Evolutionary conservation across 92 coral and sea anemone species (phyloP), one percentile per base, ranked within the genome.

Genomic region (Heteractis magnifica): DNA sequence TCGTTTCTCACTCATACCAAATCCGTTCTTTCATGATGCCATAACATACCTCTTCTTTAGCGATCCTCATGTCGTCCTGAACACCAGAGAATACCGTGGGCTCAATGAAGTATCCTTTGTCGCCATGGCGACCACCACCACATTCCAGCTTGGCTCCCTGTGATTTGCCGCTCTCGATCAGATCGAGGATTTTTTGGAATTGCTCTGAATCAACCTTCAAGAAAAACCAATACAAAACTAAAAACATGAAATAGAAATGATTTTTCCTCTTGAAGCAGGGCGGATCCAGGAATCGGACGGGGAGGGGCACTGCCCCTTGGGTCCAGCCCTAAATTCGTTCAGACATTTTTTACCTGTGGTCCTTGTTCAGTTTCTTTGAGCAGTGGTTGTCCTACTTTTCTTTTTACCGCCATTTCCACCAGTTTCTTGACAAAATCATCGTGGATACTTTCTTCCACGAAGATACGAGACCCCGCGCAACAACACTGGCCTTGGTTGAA

Each of bases 401-500:
- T 92, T 12, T 59, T 86, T 79, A 90, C 84, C 77, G 98, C 98
- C 83, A 87, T 90, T 7, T 60, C 88, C 56, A 92, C 99, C 86
- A 95, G 87, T 74, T 87, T 92, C 51, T 83, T 88, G 51, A 96
- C 99, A 82, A 96, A 96, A 79, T 92, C 94, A 51, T 95, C 98
- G 78, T 95, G 91, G 53, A 92, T 90, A 62, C 96, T 55, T 77
- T 95, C 98, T 58, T 95, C 91, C 8, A 95, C 98, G 90, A 95
- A 95, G 16, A 92, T 92, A 72, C 98, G 91, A 41, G 90, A 88
- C 10, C 95, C 98, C 21, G 98, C 90, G 81, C 92, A 86, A 85
- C 98, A 95, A 59, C 95, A 92, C 89, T 95, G 98, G 60, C 98
- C 98, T 84, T 95, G 98, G 81, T 95, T 91, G 23, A 92, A 87